Percentiles rank a stretch among this genome's conserved stretches.
Conservation (phyloP, 2,888 invertebrate genomes). For the Nesidiocoris tenuis region DNA sequence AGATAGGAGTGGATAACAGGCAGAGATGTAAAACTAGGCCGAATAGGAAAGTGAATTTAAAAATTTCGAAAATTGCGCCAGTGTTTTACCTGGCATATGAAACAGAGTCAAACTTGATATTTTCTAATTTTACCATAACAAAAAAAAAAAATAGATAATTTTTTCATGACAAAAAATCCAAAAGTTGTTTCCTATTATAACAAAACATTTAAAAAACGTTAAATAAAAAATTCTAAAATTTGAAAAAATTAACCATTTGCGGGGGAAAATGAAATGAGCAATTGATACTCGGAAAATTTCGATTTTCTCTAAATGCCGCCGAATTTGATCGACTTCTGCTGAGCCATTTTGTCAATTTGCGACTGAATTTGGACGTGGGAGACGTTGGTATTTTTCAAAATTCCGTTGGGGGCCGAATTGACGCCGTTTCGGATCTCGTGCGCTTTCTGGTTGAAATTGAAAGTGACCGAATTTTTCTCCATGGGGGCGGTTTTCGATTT, state of each 20-base stretch:
- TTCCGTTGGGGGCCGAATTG: conserved; percentile 56
- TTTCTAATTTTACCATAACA: too few relatives aligned
- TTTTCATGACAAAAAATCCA: background rate
- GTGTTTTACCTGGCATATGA: too few relatives aligned
- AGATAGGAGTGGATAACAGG: too few relatives aligned
- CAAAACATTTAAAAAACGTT: background rate
- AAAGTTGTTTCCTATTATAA: too few relatives aligned
- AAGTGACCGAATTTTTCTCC: conserved; percentile 49
- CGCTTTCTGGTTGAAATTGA: conserved; percentile 47
- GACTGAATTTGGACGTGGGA: conserved; percentile 48
- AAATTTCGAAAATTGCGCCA: too few relatives aligned
- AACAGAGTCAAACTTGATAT: too few relatives aligned
- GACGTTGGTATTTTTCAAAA: conserved; percentile 57
- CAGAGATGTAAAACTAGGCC: too few relatives aligned
- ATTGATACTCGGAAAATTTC: background rate
- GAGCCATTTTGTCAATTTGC: conserved; percentile 38
- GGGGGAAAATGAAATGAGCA: too few relatives aligned
- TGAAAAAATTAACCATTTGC: background rate
- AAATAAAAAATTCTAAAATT: background rate
- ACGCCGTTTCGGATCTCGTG: conserved; percentile 41
- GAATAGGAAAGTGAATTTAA: too few relatives aligned
- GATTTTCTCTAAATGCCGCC: conserved; percentile 47
- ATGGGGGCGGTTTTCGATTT: conserved; percentile 37
- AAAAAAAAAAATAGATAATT: background rate
- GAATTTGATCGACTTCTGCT: conserved; percentile 49